Conservation (phyloP, 2,888 invertebrate species). For the Epirrhoe alternata region DNA sequence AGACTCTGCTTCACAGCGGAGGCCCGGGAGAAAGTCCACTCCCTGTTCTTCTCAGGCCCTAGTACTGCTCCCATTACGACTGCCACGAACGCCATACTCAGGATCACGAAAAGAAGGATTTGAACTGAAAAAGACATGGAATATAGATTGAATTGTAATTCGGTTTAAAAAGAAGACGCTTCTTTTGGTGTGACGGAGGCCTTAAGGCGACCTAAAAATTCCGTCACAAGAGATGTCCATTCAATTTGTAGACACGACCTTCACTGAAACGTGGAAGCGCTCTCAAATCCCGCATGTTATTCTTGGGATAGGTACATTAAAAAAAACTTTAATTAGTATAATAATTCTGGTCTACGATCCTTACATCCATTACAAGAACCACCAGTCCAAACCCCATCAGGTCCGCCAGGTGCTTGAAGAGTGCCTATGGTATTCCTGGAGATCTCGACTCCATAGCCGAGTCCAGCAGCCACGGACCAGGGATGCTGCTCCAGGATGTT, state of each 20-base stretch:
- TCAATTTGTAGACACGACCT: too few relatives aligned
- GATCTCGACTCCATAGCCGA: slow-evolving; percentile 56
- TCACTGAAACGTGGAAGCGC: too few relatives aligned
- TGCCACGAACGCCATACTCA: slow-evolving; percentile 47
- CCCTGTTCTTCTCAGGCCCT: slow-evolving; percentile 58
- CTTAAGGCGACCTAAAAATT: too few relatives aligned
- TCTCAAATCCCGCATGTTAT: too few relatives aligned
- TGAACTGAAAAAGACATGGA: slow-evolving; percentile 36
- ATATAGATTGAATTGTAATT: too few relatives aligned
- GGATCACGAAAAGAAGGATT: slow-evolving; percentile 33
- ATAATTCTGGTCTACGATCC: background rate
- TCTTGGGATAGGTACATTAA: too few relatives aligned
- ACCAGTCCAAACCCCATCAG: background rate
- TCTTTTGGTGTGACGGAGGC: too few relatives aligned
- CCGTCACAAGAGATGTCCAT: too few relatives aligned
- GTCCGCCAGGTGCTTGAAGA: background rate
- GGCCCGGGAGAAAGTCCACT: slow-evolving; percentile 58
- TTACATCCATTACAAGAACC: background rate
- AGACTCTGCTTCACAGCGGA: slow-evolving; percentile 50
- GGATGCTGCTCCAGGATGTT: slow-evolving; percentile 58
- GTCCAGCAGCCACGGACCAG: slow-evolving; percentile 66
- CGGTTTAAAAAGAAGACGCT: too few relatives aligned
- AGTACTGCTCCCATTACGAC: slow-evolving; percentile 47
- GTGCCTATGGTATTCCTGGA: slow-evolving; percentile 42
- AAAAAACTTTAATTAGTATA: too few relatives aligned